Evolutionary conservation across 2,797 vertebrate species (phyloP).

Genomic region (Hoplostethus mediterraneus): DNA sequence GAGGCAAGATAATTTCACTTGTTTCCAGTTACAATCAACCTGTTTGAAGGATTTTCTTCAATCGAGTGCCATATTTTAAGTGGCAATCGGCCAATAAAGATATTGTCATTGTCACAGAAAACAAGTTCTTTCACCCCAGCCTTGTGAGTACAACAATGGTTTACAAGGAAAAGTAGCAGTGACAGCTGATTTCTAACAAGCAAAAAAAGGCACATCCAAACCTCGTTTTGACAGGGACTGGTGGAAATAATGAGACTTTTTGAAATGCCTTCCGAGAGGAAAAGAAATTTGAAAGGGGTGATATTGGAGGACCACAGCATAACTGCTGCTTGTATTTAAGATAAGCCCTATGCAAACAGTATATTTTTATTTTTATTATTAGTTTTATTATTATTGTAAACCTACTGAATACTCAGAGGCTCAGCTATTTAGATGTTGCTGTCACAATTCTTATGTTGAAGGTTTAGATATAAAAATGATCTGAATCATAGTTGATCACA

Average conservation of each 20-base stretch:
- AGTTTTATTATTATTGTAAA: too few species aligned
- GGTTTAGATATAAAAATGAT: slow-evolving; percentile 1
- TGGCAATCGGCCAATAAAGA: slow-evolving; percentile 32
- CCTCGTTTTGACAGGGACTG: too few species aligned
- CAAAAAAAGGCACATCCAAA: too few species aligned
- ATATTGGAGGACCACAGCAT: not conserved
- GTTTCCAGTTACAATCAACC: slow-evolving; percentile 55
- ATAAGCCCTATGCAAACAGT: not conserved
- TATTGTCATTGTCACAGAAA: slow-evolving; percentile 33
- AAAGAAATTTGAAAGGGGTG: too few species aligned
- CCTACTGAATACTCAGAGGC: slow-evolving; percentile 15
- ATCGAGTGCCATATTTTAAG: slow-evolving; percentile 49
- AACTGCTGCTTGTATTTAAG: not conserved
- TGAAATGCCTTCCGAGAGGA: too few species aligned
- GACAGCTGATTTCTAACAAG: too few species aligned
- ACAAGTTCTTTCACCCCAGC: not conserved
- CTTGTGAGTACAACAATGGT: too few species aligned
- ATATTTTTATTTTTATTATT: not conserved
- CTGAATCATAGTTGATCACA: not conserved
- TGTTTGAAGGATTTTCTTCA: slow-evolving; percentile 25
- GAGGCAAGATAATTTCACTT: slow-evolving; percentile 42
- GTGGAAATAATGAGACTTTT: too few species aligned
- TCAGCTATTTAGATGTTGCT: slow-evolving; percentile 19
- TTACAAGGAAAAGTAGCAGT: too few species aligned
- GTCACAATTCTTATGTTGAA: not conserved